Evolutionary conservation across 2,888 invertebrate genomes (phyloP).

Genomic region (Ctenicera cuprea): DNA sequence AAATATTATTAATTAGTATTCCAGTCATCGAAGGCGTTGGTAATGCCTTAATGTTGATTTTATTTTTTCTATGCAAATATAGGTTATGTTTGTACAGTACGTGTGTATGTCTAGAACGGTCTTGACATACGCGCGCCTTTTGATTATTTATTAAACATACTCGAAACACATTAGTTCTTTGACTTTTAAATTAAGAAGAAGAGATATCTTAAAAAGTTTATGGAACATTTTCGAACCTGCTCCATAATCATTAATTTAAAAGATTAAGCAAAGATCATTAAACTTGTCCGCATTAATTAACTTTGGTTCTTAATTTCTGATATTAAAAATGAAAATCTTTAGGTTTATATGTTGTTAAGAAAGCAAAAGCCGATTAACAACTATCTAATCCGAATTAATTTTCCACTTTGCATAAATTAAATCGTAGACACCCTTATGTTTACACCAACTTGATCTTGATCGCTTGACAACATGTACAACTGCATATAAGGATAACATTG

Average conservation of each 20-base stretch:
- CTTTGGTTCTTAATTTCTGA: background rate
- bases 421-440: background rate
- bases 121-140: conserved; percentile 47
- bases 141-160: conserved; percentile 43
- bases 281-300: conserved; percentile 12
- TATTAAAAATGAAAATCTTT: conserved; percentile 2
- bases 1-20: conserved; percentile 23
- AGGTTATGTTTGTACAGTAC: conserved; percentile 53
- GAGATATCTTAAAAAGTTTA: background rate
- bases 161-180: conserved; percentile 41
- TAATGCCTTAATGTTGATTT: conserved; percentile 46
- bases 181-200: conserved; percentile 22
- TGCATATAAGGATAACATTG: background rate
- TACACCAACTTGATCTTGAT: background rate
- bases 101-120: conserved; percentile 42
- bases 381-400: conserved; percentile 8
- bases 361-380: background rate
- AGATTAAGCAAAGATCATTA: conserved; percentile 14
- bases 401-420: conserved; percentile 10
- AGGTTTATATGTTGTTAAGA: too few species aligned
- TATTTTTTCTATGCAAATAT: conserved; percentile 56
- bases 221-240: conserved; percentile 13
- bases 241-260: conserved; percentile 15
- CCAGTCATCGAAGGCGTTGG: conserved; percentile 24
- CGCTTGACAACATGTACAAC: background rate